These are phyloP conservation scores for Intellagama lesueurii DNA, from an alignment of 2,797 vertebrate genomes.

Conservation along the genomic window DNA sequence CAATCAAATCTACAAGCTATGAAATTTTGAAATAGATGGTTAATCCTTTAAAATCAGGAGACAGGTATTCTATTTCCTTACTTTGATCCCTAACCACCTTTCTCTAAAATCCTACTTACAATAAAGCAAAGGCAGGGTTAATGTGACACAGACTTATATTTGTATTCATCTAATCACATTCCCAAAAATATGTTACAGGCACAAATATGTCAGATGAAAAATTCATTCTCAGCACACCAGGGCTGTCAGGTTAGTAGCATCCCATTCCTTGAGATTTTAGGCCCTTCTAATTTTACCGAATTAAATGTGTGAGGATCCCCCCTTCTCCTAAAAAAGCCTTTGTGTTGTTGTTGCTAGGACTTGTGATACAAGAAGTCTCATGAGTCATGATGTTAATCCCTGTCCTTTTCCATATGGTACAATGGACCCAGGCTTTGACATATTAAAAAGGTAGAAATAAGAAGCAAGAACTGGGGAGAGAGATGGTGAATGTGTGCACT, in stretches of 20 bases:
- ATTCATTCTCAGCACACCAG: neutral
- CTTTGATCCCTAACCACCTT: neutral
- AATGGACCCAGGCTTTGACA: no score
- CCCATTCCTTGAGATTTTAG: neutral
- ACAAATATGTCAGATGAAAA: neutral
- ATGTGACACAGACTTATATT: neutral
- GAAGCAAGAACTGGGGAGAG: no score
- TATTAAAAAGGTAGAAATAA: no score
- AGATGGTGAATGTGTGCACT: no score
- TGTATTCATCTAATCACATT: neutral
- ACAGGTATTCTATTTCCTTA: neutral
- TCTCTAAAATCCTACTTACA: neutral
- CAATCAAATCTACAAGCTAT: neutral
- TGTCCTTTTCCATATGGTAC: no score
- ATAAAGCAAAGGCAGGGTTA: neutral
- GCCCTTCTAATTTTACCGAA: no score
- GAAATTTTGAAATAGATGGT: neutral
- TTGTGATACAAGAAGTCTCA: no score
- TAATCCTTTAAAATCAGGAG: neutral
- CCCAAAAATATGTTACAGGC: neutral
- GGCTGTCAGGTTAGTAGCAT: no score
- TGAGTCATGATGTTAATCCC: no score
- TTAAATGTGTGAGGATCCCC: no score
- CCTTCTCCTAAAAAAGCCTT: no score
- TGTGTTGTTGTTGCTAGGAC: no score